Base-by-base conservation (phyloP, 2,113 vertebrate genomes). In the Mungos mungo region DNA sequence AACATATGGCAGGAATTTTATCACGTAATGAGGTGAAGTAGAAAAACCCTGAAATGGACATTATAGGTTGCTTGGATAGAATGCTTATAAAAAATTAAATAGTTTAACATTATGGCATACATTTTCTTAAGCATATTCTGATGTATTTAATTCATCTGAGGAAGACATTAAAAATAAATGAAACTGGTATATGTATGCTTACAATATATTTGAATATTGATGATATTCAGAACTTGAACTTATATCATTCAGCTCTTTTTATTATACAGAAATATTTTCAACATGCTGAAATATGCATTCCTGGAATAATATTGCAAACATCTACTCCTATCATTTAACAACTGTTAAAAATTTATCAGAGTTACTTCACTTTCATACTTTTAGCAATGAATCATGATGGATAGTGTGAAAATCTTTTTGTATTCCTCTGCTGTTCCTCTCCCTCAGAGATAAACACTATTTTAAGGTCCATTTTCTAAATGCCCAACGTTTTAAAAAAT, bases 111-210 rank as follows among this genome's bases (percentile, higher is more conserved):
- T 54, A 11, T 38, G 60, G 16, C 41, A 93, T 25, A 63, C 0
- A 47, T 45, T 63, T 88, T 76, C 29, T 68, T n/a, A 65, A 87
- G 29, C 19, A 96, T 31, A 86, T 96, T 93, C 12, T 97, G 1
- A 0, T 33, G 69, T 35, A 90, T 77, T 69, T 95, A 65, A 82
- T 57, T 60, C 33, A 63, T 52, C 35, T 84, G 29, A 74, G 6
- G 5, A 94, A 89, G 12, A 57, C 12, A 80, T 35, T 95, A 18
- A 92, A 85, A 84, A 90, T 86, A 8, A 90, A 82, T 69, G 63
- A 90, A 77, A 57, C 0, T 52, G 21, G 3, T 18, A 52, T 12
- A 83, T 69, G 2, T 38, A n/a, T 69, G 41, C 1, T 63, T 92
- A 82, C n/a, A 74, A 82, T 93, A 66, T 35, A 50, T 87, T 54